phyloP scores from a whole-genome alignment of 2,888 invertebrate genomes.

The Alloplasta piceator region DNA sequence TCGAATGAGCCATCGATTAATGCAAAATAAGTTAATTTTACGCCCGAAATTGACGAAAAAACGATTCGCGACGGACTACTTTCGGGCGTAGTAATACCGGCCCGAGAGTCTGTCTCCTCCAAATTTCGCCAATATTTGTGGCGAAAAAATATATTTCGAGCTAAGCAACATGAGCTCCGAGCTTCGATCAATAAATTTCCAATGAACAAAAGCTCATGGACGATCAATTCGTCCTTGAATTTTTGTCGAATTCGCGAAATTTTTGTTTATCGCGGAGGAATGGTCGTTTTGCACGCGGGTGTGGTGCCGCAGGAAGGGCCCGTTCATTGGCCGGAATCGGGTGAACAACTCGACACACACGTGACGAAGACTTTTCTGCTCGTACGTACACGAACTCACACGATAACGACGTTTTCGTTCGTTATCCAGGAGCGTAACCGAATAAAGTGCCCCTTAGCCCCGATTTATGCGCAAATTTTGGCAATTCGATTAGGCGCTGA shows the following conservation, averaged over 20 bases:
- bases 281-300: conserved; percentile 69
- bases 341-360: conserved; percentile 70
- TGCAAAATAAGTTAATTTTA: conserved; percentile 41
- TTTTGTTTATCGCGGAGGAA: conserved; percentile 71
- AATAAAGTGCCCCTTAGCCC: conserved; percentile 11
- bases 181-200: neutral
- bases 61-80: conserved; percentile 72
- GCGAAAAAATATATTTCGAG: neutral
- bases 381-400: conserved; percentile 68
- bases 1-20: neutral
- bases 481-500: neutral
- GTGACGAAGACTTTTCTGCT: conserved; percentile 65
- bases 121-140: neutral
- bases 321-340: conserved; percentile 72
- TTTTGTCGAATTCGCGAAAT: conserved; percentile 30
- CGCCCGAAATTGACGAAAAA: conserved; percentile 65
- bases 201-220: neutral
- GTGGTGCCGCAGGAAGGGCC: conserved; percentile 68
- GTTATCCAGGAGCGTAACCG: conserved; percentile 69
- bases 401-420: conserved; percentile 69
- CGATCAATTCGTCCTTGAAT: neutral
- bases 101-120: conserved; percentile 23
- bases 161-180: conserved; percentile 26
- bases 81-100: conserved; percentile 75
- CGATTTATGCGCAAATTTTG: neutral